Percentiles rank a stretch among this genome's conserved stretches.
phyloP scores from a whole-genome alignment of 2,888 invertebrate species.

The Nasonovia ribisnigri region DNA sequence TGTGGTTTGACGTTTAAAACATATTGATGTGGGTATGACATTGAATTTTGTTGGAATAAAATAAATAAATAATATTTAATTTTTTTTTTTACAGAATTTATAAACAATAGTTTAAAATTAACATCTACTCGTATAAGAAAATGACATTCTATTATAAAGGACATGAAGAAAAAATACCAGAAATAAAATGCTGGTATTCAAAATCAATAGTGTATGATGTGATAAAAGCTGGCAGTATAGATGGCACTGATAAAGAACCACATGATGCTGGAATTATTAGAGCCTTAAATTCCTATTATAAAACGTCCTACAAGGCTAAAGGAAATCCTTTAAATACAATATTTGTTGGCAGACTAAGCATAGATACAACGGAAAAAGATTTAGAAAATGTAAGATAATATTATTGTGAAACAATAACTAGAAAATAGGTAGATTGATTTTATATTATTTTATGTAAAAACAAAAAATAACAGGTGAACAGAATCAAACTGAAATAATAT shows the following conservation, averaged over 20 bases:
- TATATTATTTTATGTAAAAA: neutral
- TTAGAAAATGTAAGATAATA: constrained; percentile 70
- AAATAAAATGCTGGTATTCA: constrained; percentile 72
- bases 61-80: neutral
- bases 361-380: constrained; percentile 76
- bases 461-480: neutral
- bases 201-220: constrained; percentile 80
- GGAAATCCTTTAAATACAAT: constrained; percentile 81
- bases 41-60: neutral
- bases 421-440: neutral
- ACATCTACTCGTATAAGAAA: neutral
- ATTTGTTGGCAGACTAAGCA: constrained; percentile 82
- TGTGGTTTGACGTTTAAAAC: neutral
- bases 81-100: neutral
- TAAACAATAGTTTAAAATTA: neutral
- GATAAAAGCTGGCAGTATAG: constrained; percentile 86
- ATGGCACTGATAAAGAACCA: constrained; percentile 85
- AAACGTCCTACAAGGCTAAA: constrained; percentile 77
- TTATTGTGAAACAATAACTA: neutral
- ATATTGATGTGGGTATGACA: neutral
- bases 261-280: constrained; percentile 84
- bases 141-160: constrained; percentile 7
- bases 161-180: constrained; percentile 4
- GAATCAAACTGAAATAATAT: neutral
- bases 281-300: constrained; percentile 78